A percentile compares a stretch with the other conserved stretches of the same genome.
Conservation (phyloP, 1,140 invertebrate genomes). For the Drosophila sucinea region DNA sequence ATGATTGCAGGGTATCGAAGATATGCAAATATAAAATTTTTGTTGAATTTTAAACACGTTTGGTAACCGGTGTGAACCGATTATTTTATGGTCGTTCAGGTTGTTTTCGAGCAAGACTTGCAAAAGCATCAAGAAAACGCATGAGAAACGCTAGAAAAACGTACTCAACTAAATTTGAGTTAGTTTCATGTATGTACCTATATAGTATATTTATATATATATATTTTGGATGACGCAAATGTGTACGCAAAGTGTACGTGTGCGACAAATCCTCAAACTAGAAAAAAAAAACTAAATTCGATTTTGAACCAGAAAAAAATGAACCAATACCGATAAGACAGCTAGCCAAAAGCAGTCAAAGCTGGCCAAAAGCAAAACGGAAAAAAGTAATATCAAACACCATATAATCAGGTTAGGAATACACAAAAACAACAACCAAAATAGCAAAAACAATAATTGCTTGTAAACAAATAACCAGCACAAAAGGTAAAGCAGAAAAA, state of each 20-base stretch:
- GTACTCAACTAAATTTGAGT: background rate
- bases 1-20: background rate
- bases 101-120: background rate
- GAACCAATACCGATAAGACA: constrained; percentile 3
- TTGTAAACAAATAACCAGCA: constrained; percentile 20
- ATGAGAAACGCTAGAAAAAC: background rate
- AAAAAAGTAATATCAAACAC: constrained; percentile 7
- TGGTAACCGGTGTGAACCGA: constrained; percentile 20
- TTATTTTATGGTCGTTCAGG: background rate
- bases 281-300: constrained; percentile 2
- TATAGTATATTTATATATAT: no score
- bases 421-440: background rate
- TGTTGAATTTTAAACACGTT: constrained; percentile 11
- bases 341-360: constrained; percentile 5
- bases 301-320: constrained; percentile 12
- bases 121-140: constrained; percentile 2
- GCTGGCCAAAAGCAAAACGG: constrained; percentile 4
- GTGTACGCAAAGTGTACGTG: background rate
- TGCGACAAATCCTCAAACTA: constrained; percentile 15
- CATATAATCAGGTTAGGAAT: constrained; percentile 19
- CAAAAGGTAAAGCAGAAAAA: constrained; percentile 14
- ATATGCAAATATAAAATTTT: constrained; percentile 8
- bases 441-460: constrained; percentile 12
- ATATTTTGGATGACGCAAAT: constrained; percentile 15
- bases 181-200: background rate